These are phyloP conservation scores for Podotricha telesiphe DNA, from an alignment of 2,888 invertebrate species.

Conservation along the genomic window DNA sequence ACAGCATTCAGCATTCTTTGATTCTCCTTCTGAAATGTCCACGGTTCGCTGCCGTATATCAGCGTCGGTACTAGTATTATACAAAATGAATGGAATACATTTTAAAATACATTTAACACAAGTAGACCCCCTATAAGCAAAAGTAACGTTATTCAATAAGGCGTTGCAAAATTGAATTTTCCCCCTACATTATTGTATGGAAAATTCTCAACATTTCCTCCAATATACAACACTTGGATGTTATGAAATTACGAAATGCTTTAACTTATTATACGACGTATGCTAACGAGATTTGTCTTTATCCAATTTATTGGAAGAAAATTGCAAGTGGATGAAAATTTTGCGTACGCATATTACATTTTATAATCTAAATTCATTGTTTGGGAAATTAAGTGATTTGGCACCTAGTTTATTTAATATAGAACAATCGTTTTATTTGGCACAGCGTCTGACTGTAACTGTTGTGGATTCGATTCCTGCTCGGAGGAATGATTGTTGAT, in stretches of 20 bases:
- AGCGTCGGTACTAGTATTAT: not conserved
- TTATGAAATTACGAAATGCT: conserved; percentile 14
- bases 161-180: conserved; percentile 39
- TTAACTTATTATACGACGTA: conserved; percentile 15
- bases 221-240: conserved; percentile 15
- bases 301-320: conserved; percentile 43
- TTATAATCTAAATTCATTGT: not conserved
- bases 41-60: no score
- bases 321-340: conserved; percentile 37
- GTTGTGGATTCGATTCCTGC: no score
- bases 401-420: no score
- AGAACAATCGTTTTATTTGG: no score
- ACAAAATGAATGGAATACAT: not conserved
- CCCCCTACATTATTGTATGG: conserved; percentile 39
- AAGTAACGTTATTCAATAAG: conserved; percentile 39
- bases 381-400: no score
- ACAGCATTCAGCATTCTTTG: no score
- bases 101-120: conserved; percentile 5
- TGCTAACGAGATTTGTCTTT: conserved; percentile 38
- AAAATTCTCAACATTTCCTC: conserved; percentile 38
- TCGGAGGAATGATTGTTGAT: no score
- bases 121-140: conserved; percentile 25
- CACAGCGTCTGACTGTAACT: no score
- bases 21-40: no score
- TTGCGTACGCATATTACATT: not conserved